phyloP scores from a whole-genome alignment of 2,113 vertebrate genomes.

The Coptodon bakossiorum region DNA sequence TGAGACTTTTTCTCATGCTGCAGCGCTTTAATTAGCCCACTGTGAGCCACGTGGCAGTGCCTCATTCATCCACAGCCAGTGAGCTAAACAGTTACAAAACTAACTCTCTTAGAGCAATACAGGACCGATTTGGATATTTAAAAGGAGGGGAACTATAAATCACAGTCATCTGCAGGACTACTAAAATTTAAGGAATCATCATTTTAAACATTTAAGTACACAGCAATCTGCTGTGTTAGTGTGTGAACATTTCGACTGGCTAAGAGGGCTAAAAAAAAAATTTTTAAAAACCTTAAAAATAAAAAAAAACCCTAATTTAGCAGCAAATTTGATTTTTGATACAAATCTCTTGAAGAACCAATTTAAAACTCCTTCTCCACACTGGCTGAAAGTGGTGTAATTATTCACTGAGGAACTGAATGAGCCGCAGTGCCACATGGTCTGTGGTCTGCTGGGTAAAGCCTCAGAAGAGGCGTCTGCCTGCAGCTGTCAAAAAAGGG shows the following conservation, averaged over 20 bases:
- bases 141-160: neutral
- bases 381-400: neutral
- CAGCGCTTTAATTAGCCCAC: conserved; percentile 8
- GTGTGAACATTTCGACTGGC: neutral
- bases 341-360: neutral
- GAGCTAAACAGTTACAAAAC: neutral
- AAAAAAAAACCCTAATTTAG: accelerated
- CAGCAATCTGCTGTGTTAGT: neutral
- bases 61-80: neutral
- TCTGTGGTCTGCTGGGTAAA: conserved; percentile 17
- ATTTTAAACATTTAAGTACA: neutral
- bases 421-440: conserved; percentile 15
- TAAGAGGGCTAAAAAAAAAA: neutral
- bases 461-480: neutral
- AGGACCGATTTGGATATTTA: neutral
- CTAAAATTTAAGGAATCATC: neutral
- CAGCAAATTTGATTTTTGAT: neutral
- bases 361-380: neutral
- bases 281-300: accelerated
- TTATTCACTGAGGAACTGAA: neutral
- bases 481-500: neutral
- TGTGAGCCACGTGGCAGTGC: conserved; percentile 19
- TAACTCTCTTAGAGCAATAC: neutral
- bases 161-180: neutral
- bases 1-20: neutral